phyloP scores from a whole-genome alignment of 2,797 vertebrate genomes.

The Lepidocolaptes lacrymiger region DNA sequence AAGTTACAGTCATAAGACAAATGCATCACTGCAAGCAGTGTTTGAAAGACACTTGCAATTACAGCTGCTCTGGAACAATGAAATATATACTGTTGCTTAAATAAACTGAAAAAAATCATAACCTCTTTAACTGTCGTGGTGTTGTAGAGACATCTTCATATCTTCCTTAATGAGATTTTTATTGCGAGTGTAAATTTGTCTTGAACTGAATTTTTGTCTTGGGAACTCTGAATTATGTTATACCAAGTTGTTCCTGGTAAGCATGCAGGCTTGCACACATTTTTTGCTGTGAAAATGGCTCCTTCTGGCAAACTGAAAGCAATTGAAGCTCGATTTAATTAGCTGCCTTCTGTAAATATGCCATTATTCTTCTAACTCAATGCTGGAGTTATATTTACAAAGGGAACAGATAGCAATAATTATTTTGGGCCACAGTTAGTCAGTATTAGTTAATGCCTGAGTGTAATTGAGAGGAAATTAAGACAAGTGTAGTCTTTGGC shows the following conservation, averaged over 20 bases:
- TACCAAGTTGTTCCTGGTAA: slow-evolving; percentile 71
- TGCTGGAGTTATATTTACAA: slow-evolving; percentile 79
- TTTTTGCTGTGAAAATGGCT: slow-evolving; percentile 80
- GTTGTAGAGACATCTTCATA: slow-evolving; percentile 68
- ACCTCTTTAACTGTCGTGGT: slow-evolving; percentile 62
- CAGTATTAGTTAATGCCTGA: slow-evolving; percentile 82
- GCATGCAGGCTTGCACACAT: slow-evolving; percentile 60
- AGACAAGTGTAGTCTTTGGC: slow-evolving; percentile 68
- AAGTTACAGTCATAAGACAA: slow-evolving; percentile 25
- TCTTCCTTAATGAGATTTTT: slow-evolving; percentile 80
- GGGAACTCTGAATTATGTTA: slow-evolving; percentile 78
- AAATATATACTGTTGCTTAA: slow-evolving; percentile 73
- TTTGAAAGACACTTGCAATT: slow-evolving; percentile 62
- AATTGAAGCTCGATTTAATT: slow-evolving; percentile 81
- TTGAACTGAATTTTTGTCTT: slow-evolving; percentile 79
- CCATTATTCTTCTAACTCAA: slow-evolving; percentile 77
- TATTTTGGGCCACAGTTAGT: slow-evolving; percentile 77
- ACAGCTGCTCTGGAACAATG: slow-evolving; percentile 64
- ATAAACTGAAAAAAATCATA: slow-evolving; percentile 70
- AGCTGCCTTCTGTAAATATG: slow-evolving; percentile 81
- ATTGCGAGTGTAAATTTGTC: slow-evolving; percentile 77
- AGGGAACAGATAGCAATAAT: slow-evolving; percentile 79
- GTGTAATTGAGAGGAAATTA: slow-evolving; percentile 76
- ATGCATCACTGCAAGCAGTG: slow-evolving; percentile 20
- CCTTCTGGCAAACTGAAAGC: slow-evolving; percentile 81